Base-by-base conservation (phyloP, 2,888 invertebrate species). In the Bembecia ichneumoniformis region DNA sequence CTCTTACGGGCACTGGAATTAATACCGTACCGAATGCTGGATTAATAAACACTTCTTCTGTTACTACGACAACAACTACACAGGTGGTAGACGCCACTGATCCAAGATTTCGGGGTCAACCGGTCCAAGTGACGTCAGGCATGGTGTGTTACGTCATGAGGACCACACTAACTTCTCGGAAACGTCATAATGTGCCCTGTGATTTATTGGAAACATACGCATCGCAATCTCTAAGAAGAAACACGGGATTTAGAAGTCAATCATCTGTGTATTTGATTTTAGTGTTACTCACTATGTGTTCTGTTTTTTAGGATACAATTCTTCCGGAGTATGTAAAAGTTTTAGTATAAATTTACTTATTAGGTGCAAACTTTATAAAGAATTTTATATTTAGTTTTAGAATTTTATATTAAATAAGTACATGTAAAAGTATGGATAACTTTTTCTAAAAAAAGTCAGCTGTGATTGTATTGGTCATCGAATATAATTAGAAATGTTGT, bases 101-200 rank as follows among this genome's bases (percentile, higher is more conserved):
- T 16, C 15, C 51, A 3, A 47, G n/a, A 20, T 51, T 51, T 15
- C 28, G 50, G 14, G 52, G 52, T 1, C 15, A 13, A 3, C 45
- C 45, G 35, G 15, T 53, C 4, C 14, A 28, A n/a, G 15, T 51
- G 11, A 44, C 44, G 11, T 11, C 16, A 15, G 34, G 14, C 9
- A 53, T 53, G 47, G 13, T 35, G 20, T 53, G 52, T 47, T 53
- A 53, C 16, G 44, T 44, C 13, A 11, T 17, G 4, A 44, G 44
- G 16, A 10, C 15, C 14, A 44, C 44, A 16, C 14, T 15, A 16
- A 44, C 15, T 7, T 11, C 28, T 9, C 44, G 28, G 20, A n/a
- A 3, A 10, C 44, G 17, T 11, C 43, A 47, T 7, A 35, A 45
- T 9, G 47, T 53, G 1, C 20, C 16, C 13, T 53, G 52, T 13